Evolutionary conservation across 2,888 invertebrate genomes (phyloP), one percentile per base, ranked within the genome.

Genomic region (Cryptocheilus praepositus): DNA sequence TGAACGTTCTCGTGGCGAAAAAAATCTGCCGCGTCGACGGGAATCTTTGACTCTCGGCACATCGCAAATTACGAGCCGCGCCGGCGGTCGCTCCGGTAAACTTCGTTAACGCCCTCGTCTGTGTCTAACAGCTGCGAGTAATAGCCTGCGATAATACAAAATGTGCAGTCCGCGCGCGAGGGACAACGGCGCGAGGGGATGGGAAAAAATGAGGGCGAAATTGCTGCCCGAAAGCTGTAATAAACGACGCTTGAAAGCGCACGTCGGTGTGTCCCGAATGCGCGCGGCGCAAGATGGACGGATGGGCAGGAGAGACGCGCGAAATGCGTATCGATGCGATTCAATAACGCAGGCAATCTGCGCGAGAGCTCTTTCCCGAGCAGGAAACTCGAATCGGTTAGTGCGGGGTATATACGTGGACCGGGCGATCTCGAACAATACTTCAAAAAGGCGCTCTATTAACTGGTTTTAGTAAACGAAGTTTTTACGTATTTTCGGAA

Each of bases 51-150:
- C 36, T 36, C n/a, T 49, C 16, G 16, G n/a, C 16, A 49, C 19
- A 49, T 49, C 49, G 49, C 49, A 11, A 36, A 36, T 36, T 36
- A 36, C 8, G 36, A 36, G 36, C 1, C 1, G 11, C 36, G 8
- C 7, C 28, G 28, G 28, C 36, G 36, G 1, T 11, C 7, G 13
- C 36, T 1, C 36, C 36, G 36, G 36, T 11, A 36, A 36, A 36
- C 49, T 49, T 54, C 51, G 55, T 66, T 66, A 62, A 56, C 55
- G 51, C 55, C 61, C 60, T 54, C 61, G 60, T 61, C 64, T 22
- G 61, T 61, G 61, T 65, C 61, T 65, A 65, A 65, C 61, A 36
- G 54, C 54, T 53, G 61, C 61, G 64, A 65, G 61, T 65, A 65
- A 65, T 61, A 62, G 61, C 46, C 54, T 36, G 25, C 21, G 22